Percentiles rank a stretch among this genome's conserved stretches.
Evolutionary conservation across 1,140 invertebrate genomes (phyloP).

Genomic region (Arctopsyche grandis): DNA sequence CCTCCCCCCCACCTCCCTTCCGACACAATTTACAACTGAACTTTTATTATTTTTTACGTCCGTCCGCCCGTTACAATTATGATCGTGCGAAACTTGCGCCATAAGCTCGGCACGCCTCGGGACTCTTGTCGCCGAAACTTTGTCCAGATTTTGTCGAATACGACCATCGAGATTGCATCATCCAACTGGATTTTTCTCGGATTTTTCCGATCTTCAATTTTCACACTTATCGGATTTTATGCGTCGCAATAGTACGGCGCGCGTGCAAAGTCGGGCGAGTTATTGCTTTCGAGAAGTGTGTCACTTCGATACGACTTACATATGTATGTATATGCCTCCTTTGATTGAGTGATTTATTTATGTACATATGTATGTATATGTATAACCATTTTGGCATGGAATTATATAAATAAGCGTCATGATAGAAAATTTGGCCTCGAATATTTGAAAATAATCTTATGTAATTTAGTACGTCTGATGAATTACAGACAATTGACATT

Average conservation of each 20-base stretch:
- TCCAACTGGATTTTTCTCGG: neutral
- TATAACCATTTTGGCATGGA: no score
- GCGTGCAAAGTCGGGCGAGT: neutral
- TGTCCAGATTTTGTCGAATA: neutral
- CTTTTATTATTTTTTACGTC: constrained; percentile 48
- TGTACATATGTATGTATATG: neutral
- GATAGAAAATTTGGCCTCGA: no score
- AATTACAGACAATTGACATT: no score
- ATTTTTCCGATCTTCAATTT: constrained; percentile 29
- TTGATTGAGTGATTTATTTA: no score
- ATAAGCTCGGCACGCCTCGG: constrained; percentile 22
- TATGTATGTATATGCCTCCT: no score
- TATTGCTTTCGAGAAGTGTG: no score
- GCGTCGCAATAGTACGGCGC: neutral
- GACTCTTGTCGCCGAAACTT: constrained; percentile 5
- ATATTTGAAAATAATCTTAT: no score
- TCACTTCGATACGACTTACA: no score
- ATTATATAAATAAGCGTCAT: no score
- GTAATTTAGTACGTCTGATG: no score
- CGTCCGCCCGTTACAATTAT: constrained; percentile 47
- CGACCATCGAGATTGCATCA: neutral
- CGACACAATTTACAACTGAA: constrained; percentile 47
- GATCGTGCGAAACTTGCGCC: constrained; percentile 39
- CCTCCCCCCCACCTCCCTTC: no score
- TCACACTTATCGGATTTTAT: neutral